Conservation (phyloP, 2,113 vertebrate species). For the Cyanoramphus novaezelandiae region DNA sequence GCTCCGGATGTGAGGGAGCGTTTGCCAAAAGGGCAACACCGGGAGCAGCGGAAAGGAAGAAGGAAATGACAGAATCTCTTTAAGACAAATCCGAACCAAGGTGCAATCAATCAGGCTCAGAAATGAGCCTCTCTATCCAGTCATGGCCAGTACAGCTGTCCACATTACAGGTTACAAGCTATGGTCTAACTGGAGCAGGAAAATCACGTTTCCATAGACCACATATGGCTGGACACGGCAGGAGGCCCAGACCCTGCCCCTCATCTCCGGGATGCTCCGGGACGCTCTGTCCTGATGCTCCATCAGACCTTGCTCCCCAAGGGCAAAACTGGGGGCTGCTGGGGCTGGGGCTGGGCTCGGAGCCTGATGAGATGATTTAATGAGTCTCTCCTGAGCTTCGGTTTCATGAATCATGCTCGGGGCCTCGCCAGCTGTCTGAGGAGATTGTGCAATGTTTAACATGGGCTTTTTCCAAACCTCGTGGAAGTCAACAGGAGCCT, state of each 20-base stretch:
- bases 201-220: fast-evolving
- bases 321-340: not conserved
- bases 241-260: not conserved
- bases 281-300: not conserved
- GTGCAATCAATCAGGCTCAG: constrained; percentile 41
- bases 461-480: constrained; percentile 52
- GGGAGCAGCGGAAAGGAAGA: not conserved
- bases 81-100: not conserved
- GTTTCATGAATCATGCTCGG: constrained; percentile 20
- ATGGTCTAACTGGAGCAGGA: not conserved
- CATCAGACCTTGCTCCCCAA: not conserved
- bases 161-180: not conserved
- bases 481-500: constrained; percentile 40
- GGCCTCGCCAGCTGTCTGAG: constrained; percentile 55
- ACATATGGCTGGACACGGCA: fast-evolving
- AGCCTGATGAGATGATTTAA: constrained; percentile 10
- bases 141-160: not conserved
- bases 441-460: constrained; percentile 55
- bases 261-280: not conserved
- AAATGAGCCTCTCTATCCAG: constrained; percentile 24
- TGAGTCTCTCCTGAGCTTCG: not conserved
- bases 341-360: not conserved
- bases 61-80: not conserved
- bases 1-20: fast-evolving
- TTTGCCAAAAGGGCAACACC: not conserved